phyloP scores from a whole-genome alignment of 2,888 invertebrate species.

The Corythucha ciliata region DNA sequence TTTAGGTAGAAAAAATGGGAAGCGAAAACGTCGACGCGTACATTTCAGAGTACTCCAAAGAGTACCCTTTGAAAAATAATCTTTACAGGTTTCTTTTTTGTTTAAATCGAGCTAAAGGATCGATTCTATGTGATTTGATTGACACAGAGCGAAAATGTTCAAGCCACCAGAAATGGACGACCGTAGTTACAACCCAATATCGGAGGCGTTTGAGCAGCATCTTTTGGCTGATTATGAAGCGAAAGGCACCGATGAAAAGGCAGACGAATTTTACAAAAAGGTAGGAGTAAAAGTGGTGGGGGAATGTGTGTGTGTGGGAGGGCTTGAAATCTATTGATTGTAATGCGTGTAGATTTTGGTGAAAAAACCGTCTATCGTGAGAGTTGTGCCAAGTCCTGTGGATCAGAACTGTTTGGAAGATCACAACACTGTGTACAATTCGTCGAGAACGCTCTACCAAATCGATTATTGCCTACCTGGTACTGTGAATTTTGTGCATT shows the following conservation, averaged over 20 bases:
- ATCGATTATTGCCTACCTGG: slow-evolving; percentile 26
- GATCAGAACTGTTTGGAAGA: slow-evolving; percentile 11
- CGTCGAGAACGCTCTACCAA: slow-evolving; percentile 24
- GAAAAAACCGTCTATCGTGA: slow-evolving; percentile 17
- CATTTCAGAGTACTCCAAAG: no score
- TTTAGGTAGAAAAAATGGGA: no score
- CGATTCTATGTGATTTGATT: no score
- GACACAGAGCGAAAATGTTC: no score
- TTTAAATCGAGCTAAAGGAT: no score
- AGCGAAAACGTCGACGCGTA: no score
- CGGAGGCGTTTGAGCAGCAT: slow-evolving; percentile 14
- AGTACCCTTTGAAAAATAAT: no score
- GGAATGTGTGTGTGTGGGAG: not conserved
- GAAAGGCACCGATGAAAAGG: no score
- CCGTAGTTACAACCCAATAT: slow-evolving; percentile 7
- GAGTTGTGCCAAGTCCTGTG: slow-evolving; percentile 16
- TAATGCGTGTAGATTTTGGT: not conserved
- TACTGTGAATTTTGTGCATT: no score
- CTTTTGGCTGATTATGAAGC: slow-evolving; percentile 14
- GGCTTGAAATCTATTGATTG: not conserved
- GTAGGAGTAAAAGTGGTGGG: no score
- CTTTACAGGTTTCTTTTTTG: no score
- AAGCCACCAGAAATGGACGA: slow-evolving; percentile 10
- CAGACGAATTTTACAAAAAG: no score
- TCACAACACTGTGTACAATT: slow-evolving; percentile 8